Conservation (phyloP, 2,888 invertebrate species). For the Halictus quadricinctus region DNA sequence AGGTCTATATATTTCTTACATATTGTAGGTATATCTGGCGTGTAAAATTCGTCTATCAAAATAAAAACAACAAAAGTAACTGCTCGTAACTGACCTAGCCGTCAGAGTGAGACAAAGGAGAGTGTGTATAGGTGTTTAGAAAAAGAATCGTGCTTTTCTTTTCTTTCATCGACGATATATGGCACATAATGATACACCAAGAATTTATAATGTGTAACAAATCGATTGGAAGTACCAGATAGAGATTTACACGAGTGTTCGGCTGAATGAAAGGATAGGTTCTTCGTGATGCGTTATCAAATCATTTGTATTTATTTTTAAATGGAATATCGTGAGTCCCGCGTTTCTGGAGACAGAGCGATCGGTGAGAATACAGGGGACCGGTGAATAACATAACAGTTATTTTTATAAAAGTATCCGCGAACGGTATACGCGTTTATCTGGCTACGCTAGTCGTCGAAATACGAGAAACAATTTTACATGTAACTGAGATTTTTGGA, state of each 20-base stretch:
- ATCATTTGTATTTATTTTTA: slow-evolving; percentile 57
- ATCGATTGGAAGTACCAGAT: slow-evolving; percentile 63
- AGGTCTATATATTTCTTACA: slow-evolving; percentile 79
- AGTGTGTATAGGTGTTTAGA: slow-evolving; percentile 57
- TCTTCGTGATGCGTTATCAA: slow-evolving; percentile 63
- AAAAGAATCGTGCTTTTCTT: slow-evolving; percentile 43
- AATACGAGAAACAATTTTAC: slow-evolving; percentile 53
- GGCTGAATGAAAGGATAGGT: slow-evolving; percentile 46
- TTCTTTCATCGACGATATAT: slow-evolving; percentile 59
- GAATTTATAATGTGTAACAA: slow-evolving; percentile 64
- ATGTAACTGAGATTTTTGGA: slow-evolving; percentile 49
- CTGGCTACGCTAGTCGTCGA: slow-evolving; percentile 50
- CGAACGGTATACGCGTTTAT: slow-evolving; percentile 55
- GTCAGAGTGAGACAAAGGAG: slow-evolving; percentile 57
- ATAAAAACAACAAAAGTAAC: slow-evolving; percentile 79
- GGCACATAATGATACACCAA: slow-evolving; percentile 65
- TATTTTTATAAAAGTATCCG: slow-evolving; percentile 68
- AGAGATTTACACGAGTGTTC: slow-evolving; percentile 64
- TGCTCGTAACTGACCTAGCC: slow-evolving; percentile 59
- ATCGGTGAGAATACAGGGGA: slow-evolving; percentile 43
- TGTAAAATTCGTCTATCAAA: slow-evolving; percentile 81
- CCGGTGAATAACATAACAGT: slow-evolving; percentile 65
- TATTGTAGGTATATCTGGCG: slow-evolving; percentile 78
- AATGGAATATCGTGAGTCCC: slow-evolving; percentile 59
- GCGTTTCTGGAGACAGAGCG: slow-evolving; percentile 34